phyloP scores from a whole-genome alignment of 2,113 vertebrate species.

The Tonatia bakeri region DNA sequence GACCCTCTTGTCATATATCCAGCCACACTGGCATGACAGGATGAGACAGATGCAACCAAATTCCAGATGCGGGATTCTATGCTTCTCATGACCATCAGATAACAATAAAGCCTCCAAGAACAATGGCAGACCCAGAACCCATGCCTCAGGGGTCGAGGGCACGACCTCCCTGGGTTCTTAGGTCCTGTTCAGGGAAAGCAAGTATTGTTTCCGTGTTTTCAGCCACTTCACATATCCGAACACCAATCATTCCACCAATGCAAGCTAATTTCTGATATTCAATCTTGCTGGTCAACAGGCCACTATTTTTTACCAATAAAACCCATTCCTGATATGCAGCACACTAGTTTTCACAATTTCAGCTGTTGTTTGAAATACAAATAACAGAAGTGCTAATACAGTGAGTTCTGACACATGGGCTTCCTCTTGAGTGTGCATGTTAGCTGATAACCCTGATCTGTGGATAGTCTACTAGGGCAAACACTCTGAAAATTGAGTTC shows the following conservation, averaged over 20 bases:
- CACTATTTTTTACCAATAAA: not conserved
- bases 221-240: not conserved
- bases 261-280: not conserved
- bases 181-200: not conserved
- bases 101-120: not conserved
- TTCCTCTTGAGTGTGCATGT: not conserved
- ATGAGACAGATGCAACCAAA: not conserved
- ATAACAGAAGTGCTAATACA: not conserved
- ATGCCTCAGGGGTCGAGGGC: not conserved
- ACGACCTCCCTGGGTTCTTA: not conserved
- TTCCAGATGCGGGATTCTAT: accelerated
- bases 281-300: not conserved
- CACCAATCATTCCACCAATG: not conserved
- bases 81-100: not conserved
- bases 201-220: not conserved
- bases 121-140: not conserved
- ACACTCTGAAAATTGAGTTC: not conserved
- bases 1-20: not conserved
- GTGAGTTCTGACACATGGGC: not conserved
- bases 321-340: not conserved
- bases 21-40: not conserved
- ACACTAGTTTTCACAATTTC: not conserved
- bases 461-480: not conserved
- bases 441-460: not conserved
- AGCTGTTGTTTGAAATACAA: not conserved